phyloP scores from a whole-genome alignment of 2,888 invertebrate species.

The Diarsia dahlii region DNA sequence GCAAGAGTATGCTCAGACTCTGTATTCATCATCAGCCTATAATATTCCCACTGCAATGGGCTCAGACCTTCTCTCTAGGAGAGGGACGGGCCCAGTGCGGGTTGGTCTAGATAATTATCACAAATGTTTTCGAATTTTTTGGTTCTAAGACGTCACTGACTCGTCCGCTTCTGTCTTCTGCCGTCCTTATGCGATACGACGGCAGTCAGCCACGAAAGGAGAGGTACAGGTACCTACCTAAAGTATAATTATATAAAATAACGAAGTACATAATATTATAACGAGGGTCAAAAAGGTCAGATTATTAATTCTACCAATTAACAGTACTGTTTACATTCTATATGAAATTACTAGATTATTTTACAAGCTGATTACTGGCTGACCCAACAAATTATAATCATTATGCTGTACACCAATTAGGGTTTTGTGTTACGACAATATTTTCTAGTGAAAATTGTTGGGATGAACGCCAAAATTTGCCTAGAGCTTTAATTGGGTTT shows the following conservation, averaged over 20 bases:
- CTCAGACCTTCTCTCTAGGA: no score
- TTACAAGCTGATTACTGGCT: slow-evolving; percentile 34
- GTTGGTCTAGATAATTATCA: no score
- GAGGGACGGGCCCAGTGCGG: no score
- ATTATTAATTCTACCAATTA: slow-evolving; percentile 39
- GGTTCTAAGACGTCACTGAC: no score
- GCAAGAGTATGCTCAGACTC: neutral
- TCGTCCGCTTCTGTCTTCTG: neutral
- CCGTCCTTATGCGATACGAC: neutral
- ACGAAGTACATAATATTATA: neutral
- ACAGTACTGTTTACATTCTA: slow-evolving; percentile 39
- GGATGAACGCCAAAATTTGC: neutral
- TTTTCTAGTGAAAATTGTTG: slow-evolving; percentile 41
- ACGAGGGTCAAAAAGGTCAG: slow-evolving; percentile 36
- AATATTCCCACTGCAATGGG: no score
- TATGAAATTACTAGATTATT: slow-evolving; percentile 48
- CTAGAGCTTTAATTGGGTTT: slow-evolving; percentile 21
- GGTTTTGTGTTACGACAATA: slow-evolving; percentile 39
- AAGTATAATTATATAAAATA: neutral
- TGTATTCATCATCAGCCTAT: no score
- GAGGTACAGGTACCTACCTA: neutral
- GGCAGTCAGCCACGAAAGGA: neutral
- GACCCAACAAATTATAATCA: slow-evolving; percentile 51
- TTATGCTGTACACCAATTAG: slow-evolving; percentile 51
- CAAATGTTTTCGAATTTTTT: no score